Percentiles rank a stretch among this genome's conserved stretches.
phyloP scores from a whole-genome alignment of 2,797 vertebrate genomes.

The Typhlichthys eigenmanni region DNA sequence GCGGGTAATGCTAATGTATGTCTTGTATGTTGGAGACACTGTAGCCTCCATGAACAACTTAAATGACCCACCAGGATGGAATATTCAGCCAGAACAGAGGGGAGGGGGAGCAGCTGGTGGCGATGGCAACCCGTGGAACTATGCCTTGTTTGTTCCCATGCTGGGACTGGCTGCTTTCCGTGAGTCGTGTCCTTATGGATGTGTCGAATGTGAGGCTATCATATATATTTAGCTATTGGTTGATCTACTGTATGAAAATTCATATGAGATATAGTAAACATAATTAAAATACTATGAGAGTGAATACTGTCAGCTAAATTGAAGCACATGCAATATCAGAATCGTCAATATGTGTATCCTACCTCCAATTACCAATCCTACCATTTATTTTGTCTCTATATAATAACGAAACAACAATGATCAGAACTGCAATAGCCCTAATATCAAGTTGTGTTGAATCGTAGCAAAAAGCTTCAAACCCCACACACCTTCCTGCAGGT shows the following conservation, averaged over 20 bases:
- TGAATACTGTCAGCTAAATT: no score
- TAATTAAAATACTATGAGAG: no score
- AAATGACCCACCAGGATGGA: conserved; percentile 94
- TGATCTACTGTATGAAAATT: no score
- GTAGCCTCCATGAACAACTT: conserved; percentile 91
- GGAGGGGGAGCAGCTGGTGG: conserved; percentile 75
- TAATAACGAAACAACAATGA: no score
- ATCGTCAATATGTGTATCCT: no score
- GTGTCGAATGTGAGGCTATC: no score
- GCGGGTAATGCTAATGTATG: not conserved
- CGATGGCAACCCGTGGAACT: conserved; percentile 94
- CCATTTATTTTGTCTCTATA: no score
- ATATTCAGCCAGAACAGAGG: conserved; percentile 85
- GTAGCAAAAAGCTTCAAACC: not conserved
- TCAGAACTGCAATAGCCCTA: no score
- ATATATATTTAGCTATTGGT: no score
- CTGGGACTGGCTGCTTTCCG: conserved; percentile 90
- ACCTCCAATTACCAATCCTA: no score
- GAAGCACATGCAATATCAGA: no score
- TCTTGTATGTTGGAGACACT: conserved; percentile 18
- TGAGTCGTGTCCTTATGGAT: conserved; percentile 46
- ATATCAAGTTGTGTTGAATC: not conserved
- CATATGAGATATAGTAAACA: no score
- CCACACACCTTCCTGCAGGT: conserved; percentile 69
- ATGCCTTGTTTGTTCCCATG: conserved; percentile 94